Evolutionary conservation across 2,888 invertebrate genomes (phyloP), one percentile per base, ranked within the genome.

Genomic region (Pedicia rivosa): DNA sequence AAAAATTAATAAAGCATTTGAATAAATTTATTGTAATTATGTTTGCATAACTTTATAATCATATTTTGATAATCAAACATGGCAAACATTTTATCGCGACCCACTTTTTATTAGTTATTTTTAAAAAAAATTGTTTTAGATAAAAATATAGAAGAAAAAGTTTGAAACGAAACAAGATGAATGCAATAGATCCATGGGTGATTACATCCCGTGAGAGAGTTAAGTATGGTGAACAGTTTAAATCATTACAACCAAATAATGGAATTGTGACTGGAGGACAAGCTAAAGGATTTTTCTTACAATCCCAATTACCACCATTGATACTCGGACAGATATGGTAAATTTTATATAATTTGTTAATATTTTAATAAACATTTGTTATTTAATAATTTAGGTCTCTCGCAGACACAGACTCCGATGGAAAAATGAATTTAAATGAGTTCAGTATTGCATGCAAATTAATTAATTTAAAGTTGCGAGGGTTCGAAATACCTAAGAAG

Each of bases 371-470:
- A n/a, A 29, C 22, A 22, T 22, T 36, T 40, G 44, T 46, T 42
- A 39, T 40, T 40, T 49, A 57, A 51, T 60, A 72, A 88, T 57
- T 51, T 60, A 72, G 90, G 88, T 71, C 70, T 9, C 63, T 98
- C 32, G 88, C 97, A 1, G 98, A 98, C 59, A 82, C 91, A 31
- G 90, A 97, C 59, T 78, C 86, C 12, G 98, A 98, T 67, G 98
- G 98, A 0, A 90, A 88, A 64, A 77, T 98, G 72, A 87, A 95
- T 53, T 74, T 91, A 37, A 80, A 82, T 51, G 98, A 98, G 64
- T 98, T 97, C 62, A 91, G 91, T 46, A 90, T 98, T 49, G 97
- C 98, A 34, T 95, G 97, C 69, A 94, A 94, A 68, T 66, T 94
- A 40, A 92, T 94, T 39, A 90, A 86, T 53, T 68, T 94, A 43